Evolutionary conservation across 53 echinoderm and acorn worm genomes (phyloP).

Genomic region (Mesocentrotus franciscanus): DNA sequence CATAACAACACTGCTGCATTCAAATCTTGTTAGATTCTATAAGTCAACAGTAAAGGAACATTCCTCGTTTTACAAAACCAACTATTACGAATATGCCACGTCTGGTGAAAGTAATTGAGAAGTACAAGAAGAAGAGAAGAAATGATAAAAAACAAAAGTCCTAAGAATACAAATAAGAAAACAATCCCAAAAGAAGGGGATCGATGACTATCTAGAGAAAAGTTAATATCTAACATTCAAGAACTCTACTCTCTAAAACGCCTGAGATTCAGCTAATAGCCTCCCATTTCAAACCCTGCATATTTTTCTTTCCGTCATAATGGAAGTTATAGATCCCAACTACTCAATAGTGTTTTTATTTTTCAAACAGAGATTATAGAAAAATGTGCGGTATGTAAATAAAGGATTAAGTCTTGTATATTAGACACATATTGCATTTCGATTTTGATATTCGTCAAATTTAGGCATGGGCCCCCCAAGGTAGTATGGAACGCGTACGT

Average conservation of each 20-base stretch:
- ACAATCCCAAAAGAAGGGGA: neutral
- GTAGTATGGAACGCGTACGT: neutral
- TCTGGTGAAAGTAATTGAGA: no score
- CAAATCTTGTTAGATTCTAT: no score
- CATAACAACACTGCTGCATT: no score
- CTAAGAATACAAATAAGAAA: no score
- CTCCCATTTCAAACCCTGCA: neutral
- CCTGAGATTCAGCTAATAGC: neutral
- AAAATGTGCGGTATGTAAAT: constrained; percentile 33
- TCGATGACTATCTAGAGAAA: neutral
- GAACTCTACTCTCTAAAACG: neutral
- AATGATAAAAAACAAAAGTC: no score
- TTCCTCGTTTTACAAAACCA: no score
- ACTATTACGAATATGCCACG: no score
- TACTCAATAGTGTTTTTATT: neutral
- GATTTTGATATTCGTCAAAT: neutral
- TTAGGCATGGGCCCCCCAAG: neutral
- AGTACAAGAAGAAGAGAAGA: no score
- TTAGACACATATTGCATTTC: neutral
- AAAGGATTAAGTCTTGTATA: constrained; percentile 24
- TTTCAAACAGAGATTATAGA: constrained; percentile 9
- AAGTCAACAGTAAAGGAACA: no score
- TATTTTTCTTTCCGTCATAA: neutral
- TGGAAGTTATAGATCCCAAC: neutral
- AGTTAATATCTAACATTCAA: neutral